Percentiles rank a stretch among this genome's conserved stretches.
phyloP scores from a whole-genome alignment of 2,888 invertebrate genomes.

The Lepidochrysops patricia region DNA sequence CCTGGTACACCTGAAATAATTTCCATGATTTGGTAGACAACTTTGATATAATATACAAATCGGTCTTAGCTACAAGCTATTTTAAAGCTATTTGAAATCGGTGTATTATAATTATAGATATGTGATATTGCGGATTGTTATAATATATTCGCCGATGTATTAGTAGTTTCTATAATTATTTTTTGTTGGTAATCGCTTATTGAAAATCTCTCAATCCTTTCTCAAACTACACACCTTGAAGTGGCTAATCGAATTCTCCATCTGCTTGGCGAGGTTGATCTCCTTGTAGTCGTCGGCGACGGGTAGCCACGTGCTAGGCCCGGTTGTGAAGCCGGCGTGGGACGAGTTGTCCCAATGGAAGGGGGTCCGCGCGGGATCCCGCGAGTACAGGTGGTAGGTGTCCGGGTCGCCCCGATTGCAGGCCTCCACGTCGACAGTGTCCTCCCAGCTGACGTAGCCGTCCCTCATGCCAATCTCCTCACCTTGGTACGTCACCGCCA shows the following conservation, averaged over 20 bases:
- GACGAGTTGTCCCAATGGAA: slow-evolving; percentile 76
- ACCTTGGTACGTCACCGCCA: slow-evolving; percentile 87
- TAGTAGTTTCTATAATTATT: too few relatives aligned
- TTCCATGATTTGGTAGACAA: too few relatives aligned
- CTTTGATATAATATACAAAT: too few relatives aligned
- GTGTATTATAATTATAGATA: too few relatives aligned
- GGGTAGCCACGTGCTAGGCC: slow-evolving; percentile 77
- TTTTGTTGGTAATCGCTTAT: too few relatives aligned
- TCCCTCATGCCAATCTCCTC: slow-evolving; percentile 85
- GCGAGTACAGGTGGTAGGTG: slow-evolving; percentile 64
- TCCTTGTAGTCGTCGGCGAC: slow-evolving; percentile 75
- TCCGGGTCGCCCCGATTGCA: slow-evolving; percentile 67
- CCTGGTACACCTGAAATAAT: too few relatives aligned
- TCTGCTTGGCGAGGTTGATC: slow-evolving; percentile 74
- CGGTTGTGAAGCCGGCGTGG: slow-evolving; percentile 77
- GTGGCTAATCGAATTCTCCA: slow-evolving; percentile 62
- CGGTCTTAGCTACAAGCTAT: too few relatives aligned
- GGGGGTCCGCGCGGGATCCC: slow-evolving; percentile 79
- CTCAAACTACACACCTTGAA: slow-evolving; percentile 50
- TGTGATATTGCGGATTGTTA: too few relatives aligned
- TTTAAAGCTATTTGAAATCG: too few relatives aligned
- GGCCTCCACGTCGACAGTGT: slow-evolving; percentile 75
- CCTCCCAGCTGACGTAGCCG: slow-evolving; percentile 69
- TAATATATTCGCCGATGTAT: too few relatives aligned
- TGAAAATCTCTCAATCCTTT: too few relatives aligned